Base-by-base conservation (phyloP, 2,113 vertebrate genomes). In the Cyprinodon tularosa region DNA sequence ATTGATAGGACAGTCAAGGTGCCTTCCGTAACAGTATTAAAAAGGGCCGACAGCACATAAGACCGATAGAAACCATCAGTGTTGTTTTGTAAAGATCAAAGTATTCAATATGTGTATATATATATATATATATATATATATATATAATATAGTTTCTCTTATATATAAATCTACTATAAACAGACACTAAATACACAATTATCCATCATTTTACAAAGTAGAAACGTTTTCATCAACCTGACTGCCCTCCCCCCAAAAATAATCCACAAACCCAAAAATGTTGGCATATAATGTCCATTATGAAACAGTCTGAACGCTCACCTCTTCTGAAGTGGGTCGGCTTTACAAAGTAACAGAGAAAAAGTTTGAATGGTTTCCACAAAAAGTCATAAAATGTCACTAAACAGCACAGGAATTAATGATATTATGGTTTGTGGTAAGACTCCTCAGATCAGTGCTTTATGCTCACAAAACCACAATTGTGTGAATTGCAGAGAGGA, bases 111-210 rank as follows among this genome's bases (percentile, higher is more conserved):
- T 82, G 74, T 86, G 82, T 86, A 86, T 36, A 84, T 86, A 29
- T 29, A 29, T 29, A 29, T 29, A 29, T 29, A 29, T 29, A 29
- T 29, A 29, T 29, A 29, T 29, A 29, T 29, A 29, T 29, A 29
- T 29, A 89, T 88, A 91, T 92, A 93, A 93, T 92, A 93, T 92
- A 94, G 90, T 93, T 90, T 93, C 77, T 92, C 90, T 92, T 73
- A 94, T 93, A 95, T 95, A 95, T 89, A 95, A 95, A 94, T 95
- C 94, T 95, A 94, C 88, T 95, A 94, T 95, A 84, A 95, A 95
- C 94, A 95, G 89, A 95, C 93, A 91, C 93, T 94, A 94, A 94
- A 94, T 95, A 94, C 93, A 95, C 92, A 94, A 92, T 92, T 60
- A 66, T 89, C 48, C 82, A 92, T 91, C 76, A 91, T 93, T 94